Evolutionary conservation across 2,797 vertebrate species (phyloP).

Genomic region (Tauraco hartlaubi): DNA sequence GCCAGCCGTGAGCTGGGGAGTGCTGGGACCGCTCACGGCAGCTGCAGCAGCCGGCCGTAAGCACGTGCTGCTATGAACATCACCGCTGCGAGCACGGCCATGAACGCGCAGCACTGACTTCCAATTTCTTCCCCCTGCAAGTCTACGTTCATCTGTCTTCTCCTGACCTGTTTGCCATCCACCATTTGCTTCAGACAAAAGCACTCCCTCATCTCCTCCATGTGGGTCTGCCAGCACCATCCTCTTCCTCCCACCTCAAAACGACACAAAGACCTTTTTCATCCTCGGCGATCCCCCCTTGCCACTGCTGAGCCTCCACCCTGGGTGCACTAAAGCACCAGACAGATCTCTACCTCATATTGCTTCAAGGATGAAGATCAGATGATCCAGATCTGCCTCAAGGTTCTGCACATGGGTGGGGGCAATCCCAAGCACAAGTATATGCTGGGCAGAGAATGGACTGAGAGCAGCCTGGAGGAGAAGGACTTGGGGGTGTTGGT

Average conservation of each 20-base stretch:
- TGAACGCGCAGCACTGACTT: not conserved
- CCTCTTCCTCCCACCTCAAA: not conserved
- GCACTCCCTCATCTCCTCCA: rapidly evolving
- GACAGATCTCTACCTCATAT: not conserved
- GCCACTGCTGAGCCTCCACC: not conserved
- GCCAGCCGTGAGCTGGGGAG: rapidly evolving
- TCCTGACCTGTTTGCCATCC: not conserved
- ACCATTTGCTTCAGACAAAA: not conserved
- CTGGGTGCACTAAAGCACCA: not conserved
- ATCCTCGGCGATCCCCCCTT: not conserved
- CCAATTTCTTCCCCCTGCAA: not conserved
- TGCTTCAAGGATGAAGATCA: too few relatives aligned
- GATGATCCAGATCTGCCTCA: too few relatives aligned
- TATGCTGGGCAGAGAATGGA: too few relatives aligned
- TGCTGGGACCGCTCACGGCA: not conserved
- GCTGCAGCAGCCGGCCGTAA: not conserved
- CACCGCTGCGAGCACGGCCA: not conserved
- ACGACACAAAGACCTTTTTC: not conserved
- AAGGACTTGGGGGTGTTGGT: too few relatives aligned
- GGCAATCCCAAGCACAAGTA: too few relatives aligned
- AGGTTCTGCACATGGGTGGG: too few relatives aligned
- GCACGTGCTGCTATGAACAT: rapidly evolving
- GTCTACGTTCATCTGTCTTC: rapidly evolving
- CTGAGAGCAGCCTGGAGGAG: too few relatives aligned
- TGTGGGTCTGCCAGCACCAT: not conserved